Conservation (phyloP, 2,113 vertebrate genomes). For the Atrichornis clamosus region DNA sequence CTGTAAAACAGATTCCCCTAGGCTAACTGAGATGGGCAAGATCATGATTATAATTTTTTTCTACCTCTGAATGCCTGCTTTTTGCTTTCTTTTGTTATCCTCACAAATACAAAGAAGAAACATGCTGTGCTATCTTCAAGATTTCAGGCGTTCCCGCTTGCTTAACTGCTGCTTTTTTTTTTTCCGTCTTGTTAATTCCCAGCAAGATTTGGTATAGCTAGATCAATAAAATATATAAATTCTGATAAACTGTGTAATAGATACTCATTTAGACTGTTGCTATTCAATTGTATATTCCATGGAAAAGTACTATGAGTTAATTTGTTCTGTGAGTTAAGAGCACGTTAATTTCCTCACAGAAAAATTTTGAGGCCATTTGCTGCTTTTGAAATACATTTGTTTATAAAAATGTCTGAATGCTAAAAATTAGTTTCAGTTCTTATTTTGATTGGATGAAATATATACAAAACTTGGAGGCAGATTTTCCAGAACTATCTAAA, state of each 20-base stretch:
- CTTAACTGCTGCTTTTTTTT: not conserved
- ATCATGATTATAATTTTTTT: not conserved
- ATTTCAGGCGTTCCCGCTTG: not conserved
- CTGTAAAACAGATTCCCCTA: not conserved
- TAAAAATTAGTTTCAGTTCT: not conserved
- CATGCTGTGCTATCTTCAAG: not conserved
- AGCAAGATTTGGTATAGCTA: not conserved
- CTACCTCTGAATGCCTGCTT: not conserved
- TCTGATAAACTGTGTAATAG: not conserved
- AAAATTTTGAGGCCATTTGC: not conserved
- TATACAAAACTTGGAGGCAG: not conserved
- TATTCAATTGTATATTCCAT: not conserved
- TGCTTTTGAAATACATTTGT: not conserved
- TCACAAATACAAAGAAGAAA: not conserved
- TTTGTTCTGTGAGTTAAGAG: not conserved
- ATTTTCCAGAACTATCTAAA: not conserved
- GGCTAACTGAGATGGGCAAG: not conserved
- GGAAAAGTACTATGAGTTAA: not conserved
- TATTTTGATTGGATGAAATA: not conserved
- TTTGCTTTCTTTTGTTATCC: not conserved
- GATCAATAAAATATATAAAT: not conserved
- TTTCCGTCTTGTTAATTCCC: not conserved
- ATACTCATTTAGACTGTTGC: not conserved
- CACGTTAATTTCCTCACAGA: not conserved
- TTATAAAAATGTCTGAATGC: not conserved